phyloP scores from a whole-genome alignment of 30 jellyfish, hydroid and myxozoan species.

The Cassiopea andromeda region DNA sequence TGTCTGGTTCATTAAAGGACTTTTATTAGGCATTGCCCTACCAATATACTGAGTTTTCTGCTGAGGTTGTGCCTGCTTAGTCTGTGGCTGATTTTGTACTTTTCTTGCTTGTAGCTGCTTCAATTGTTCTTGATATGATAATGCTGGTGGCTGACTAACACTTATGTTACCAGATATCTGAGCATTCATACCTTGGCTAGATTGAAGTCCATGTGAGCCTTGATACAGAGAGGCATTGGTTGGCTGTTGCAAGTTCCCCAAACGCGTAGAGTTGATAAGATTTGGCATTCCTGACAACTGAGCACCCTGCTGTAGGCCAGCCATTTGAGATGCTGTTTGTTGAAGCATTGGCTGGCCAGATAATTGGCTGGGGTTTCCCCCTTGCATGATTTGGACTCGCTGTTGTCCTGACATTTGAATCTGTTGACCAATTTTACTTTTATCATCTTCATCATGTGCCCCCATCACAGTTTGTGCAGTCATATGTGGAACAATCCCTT shows the following conservation, averaged over 20 bases:
- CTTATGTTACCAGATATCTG: conserved; percentile 15
- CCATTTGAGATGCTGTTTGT: conserved; percentile 22
- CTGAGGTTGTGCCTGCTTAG: conserved; percentile 39
- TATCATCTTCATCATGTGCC: conserved; percentile 34
- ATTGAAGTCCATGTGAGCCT: conserved; percentile 31
- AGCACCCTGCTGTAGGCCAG: not conserved
- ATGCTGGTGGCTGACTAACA: conserved; percentile 38
- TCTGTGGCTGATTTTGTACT: conserved; percentile 28
- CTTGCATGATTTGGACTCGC: conserved; percentile 47
- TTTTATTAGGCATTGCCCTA: conserved; percentile 42
- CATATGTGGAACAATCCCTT: conserved; percentile 60
- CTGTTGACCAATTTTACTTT: conserved; percentile 18
- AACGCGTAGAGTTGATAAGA: conserved; percentile 35
- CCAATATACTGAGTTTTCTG: conserved; percentile 48
- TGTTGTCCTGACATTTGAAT: conserved; percentile 46
- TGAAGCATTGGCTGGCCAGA: conserved; percentile 29
- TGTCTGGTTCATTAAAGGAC: conserved; percentile 38
- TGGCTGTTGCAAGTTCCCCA: conserved; percentile 35
- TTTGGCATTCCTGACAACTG: conserved; percentile 37
- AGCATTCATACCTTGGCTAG: conserved; percentile 25
- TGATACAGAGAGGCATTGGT: conserved; percentile 35
- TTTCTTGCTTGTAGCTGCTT: conserved; percentile 59
- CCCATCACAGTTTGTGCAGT: conserved; percentile 49
- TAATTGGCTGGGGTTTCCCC: conserved; percentile 22
- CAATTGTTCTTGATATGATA: conserved; percentile 23